Evolutionary conservation across 1,140 invertebrate genomes (phyloP).

Genomic region (Nymphalis io): DNA sequence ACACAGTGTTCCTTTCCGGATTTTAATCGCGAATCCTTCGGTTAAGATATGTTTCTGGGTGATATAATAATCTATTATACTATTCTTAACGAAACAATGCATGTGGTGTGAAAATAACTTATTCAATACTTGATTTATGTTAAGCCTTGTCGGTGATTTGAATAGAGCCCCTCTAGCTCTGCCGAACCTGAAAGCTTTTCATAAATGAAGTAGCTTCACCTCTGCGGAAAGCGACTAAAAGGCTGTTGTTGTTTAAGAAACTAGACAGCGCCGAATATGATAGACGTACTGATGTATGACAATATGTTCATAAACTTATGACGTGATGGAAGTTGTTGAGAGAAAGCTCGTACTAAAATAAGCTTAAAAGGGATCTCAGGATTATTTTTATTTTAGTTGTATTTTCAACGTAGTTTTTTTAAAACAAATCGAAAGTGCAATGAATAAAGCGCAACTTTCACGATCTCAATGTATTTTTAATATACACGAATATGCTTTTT

Average conservation of each 20-base stretch:
- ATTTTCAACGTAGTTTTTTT: too few relatives aligned
- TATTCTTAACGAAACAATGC: slow-evolving; percentile 40
- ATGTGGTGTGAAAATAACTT: slow-evolving; percentile 58
- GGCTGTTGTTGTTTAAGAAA: slow-evolving; percentile 64
- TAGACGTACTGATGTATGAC: slow-evolving; percentile 12
- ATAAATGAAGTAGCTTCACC: slow-evolving; percentile 68
- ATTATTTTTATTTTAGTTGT: not conserved
- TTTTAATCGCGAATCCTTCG: too few relatives aligned
- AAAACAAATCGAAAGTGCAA: too few relatives aligned
- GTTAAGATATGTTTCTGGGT: too few relatives aligned
- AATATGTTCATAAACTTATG: not conserved
- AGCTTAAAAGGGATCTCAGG: not conserved
- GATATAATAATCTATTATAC: not conserved
- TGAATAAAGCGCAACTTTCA: too few relatives aligned
- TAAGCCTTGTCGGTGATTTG: slow-evolving; percentile 69
- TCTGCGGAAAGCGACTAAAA: slow-evolving; percentile 62
- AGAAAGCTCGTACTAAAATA: not conserved
- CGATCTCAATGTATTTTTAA: too few relatives aligned
- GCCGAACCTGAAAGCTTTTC: slow-evolving; percentile 74
- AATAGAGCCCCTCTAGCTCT: slow-evolving; percentile 61
- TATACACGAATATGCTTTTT: too few relatives aligned
- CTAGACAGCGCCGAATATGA: slow-evolving; percentile 49
- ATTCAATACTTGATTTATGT: slow-evolving; percentile 76
- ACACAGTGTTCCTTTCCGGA: too few relatives aligned
- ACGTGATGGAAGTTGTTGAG: not conserved